Base-by-base conservation (phyloP, 2,797 vertebrate genomes). In the Crocidura indochinensis region DNA sequence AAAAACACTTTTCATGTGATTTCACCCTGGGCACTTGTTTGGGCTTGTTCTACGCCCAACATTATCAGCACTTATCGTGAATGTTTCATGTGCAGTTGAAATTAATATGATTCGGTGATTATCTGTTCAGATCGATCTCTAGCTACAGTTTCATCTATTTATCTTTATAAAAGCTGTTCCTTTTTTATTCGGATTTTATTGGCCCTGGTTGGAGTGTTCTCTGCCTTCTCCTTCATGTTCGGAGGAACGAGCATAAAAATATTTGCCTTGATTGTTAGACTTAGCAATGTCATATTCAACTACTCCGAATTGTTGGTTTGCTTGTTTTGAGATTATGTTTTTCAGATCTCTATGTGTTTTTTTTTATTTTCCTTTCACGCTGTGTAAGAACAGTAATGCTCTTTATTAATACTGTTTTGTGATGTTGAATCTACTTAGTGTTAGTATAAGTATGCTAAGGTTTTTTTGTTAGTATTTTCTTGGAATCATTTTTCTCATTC, bases 241-340 rank as follows among this genome's bases (percentile, higher is more conserved):
- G 26, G 56, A 89, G 56, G 75, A 77, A n/a, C 31, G n/a, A 1
- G 26, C 6, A 26, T 79, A 51, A 60, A 38, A 65, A 62, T 2
- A 3, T 20, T 4, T 12, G 20, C 0, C 74, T 1, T 0, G n/a
- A 24, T 51, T 1, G 12, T 8, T 10, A 27, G 31, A 8, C 19
- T 38, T 6, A 74, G 65, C 46, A 26, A 2, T 69, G 51, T 83
- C 14, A 84, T 6, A 64, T 84, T 62, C 31, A 17, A 19, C 10
- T 71, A 64, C 64, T 64, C 53, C 79, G 65, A 31, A 20, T 6
- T 49, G 56, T 75, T 38, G 19, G 17, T 60, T 27, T 65, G 27
- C 27, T 9, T 26, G 10, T 62, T 84, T 84, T 44, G 10, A 53
- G 29, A 71, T 9, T 38, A 38, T 51, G 8, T 49, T 67, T 44